phyloP scores from a whole-genome alignment of 2,113 vertebrate genomes.

The Genyomyrus donnyi region DNA sequence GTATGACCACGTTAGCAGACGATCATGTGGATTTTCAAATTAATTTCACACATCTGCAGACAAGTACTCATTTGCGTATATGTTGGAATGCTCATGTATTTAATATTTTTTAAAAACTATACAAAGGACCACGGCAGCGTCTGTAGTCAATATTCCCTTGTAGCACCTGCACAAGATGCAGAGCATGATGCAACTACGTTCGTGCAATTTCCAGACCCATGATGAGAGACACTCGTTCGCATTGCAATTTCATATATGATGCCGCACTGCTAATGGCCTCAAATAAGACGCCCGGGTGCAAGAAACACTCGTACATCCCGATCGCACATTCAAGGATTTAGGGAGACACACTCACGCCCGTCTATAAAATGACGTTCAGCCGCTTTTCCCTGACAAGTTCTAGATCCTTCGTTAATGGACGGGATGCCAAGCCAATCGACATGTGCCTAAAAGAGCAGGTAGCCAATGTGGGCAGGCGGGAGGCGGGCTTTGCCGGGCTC shows the following conservation, averaged over 20 bases:
- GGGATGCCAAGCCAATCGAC: slow-evolving; percentile 45
- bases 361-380: slow-evolving; percentile 26
- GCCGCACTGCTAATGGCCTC: neutral
- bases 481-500: slow-evolving; percentile 43
- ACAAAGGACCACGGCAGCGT: neutral
- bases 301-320: neutral
- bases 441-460: neutral
- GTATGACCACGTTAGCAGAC: neutral
- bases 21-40: neutral
- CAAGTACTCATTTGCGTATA: neutral
- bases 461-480: slow-evolving; percentile 40
- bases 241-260: neutral
- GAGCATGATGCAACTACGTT: neutral
- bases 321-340: neutral
- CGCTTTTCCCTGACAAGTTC: slow-evolving; percentile 40
- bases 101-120: neutral
- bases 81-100: neutral
- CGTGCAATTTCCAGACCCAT: neutral
- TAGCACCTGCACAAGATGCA: neutral
- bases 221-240: neutral
- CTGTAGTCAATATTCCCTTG: neutral
- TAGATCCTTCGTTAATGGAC: slow-evolving; percentile 58
- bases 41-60: neutral
- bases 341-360: neutral
- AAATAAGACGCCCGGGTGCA: neutral